Evolutionary conservation across 2,888 invertebrate genomes (phyloP).

Genomic region (Lobophora halterata): DNA sequence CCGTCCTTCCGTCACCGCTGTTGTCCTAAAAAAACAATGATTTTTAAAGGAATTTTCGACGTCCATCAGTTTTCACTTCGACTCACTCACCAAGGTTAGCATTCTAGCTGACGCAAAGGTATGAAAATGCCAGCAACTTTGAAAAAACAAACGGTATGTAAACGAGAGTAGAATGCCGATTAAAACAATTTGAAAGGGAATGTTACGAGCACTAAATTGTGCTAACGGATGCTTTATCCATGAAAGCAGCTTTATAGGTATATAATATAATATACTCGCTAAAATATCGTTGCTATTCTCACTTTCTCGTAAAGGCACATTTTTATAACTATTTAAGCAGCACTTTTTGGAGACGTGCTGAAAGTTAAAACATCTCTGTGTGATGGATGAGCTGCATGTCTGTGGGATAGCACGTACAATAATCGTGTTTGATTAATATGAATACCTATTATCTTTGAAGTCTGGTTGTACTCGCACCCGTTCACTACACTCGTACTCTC

Average conservation of each 20-base stretch:
- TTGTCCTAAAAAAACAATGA: no score
- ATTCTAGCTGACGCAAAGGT: conserved; percentile 14
- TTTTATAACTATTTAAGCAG: no score
- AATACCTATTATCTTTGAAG: conserved; percentile 36
- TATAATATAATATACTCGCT: no score
- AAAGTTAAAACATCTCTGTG: conserved; percentile 6
- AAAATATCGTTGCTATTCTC: no score
- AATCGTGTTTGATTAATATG: conserved; percentile 48
- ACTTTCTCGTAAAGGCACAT: no score
- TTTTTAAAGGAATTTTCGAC: conserved; percentile 4
- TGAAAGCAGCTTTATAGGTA: no score
- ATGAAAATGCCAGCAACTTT: conserved; percentile 14
- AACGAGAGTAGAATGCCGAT: conserved; percentile 5
- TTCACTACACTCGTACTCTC: conserved; percentile 16
- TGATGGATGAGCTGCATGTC: conserved; percentile 41
- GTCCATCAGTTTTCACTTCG: conserved; percentile 7
- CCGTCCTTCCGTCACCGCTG: no score
- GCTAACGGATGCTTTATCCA: conserved; percentile 6
- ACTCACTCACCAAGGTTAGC: conserved; percentile 13
- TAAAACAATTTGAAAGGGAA: conserved; percentile 8
- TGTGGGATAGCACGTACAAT: conserved; percentile 44
- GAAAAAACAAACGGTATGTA: conserved; percentile 5
- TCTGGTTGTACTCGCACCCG: conserved; percentile 40
- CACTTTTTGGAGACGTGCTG: conserved; percentile 4
- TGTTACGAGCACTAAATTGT: conserved; percentile 7